Conservation (phyloP, 2,113 vertebrate species). For the Hemicordylus capensis region DNA sequence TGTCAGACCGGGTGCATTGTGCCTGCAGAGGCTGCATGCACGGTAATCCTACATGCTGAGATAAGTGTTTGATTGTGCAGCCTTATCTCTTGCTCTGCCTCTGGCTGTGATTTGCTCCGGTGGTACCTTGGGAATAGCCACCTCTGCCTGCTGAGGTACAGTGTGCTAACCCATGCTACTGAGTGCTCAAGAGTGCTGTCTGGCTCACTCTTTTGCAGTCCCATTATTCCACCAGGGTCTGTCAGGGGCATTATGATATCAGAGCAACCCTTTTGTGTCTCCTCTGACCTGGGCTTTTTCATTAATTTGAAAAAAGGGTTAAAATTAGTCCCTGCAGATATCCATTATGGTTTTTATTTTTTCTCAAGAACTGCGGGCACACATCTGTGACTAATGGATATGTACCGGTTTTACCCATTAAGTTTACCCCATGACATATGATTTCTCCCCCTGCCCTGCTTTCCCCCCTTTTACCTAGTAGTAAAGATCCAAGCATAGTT, state of each 20-base stretch:
- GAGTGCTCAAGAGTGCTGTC: neutral
- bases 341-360: neutral
- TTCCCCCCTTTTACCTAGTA: neutral
- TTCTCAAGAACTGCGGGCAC: neutral
- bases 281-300: neutral
- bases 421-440: no score
- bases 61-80: constrained; percentile 14
- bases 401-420: neutral
- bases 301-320: no score
- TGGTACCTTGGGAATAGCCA: neutral
- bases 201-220: neutral
- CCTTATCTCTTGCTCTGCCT: constrained; percentile 15
- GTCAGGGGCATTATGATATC: neutral
- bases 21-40: neutral
- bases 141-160: neutral
- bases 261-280: neutral
- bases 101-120: constrained; percentile 16
- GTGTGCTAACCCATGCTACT: neutral
- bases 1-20: neutral
- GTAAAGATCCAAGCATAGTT: neutral
- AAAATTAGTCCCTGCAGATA: neutral
- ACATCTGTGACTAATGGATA: neutral
- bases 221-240: neutral
- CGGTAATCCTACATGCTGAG: constrained; percentile 14
- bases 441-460: no score